Evolutionary conservation across 2,113 vertebrate genomes (phyloP).

Genomic region (Sorex araneus): DNA sequence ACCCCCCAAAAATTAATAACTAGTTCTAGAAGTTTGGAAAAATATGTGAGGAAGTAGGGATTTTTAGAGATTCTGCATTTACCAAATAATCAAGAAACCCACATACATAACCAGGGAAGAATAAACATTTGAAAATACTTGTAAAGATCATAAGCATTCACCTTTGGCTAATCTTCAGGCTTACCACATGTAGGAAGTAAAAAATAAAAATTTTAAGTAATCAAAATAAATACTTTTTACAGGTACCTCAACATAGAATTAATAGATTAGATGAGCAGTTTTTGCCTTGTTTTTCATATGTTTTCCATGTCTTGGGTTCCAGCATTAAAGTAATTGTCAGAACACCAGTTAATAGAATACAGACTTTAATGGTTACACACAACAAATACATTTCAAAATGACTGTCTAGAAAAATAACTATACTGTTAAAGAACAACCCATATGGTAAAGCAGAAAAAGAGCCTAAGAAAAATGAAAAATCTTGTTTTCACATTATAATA

Average conservation of each 20-base stretch:
- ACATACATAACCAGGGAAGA: not conserved
- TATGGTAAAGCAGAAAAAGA: too few relatives aligned
- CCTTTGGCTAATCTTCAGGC: not conserved
- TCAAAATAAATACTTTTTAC: not conserved
- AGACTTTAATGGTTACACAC: not conserved
- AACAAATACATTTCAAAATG: too few relatives aligned
- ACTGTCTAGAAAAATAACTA: too few relatives aligned
- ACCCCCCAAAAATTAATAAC: too few relatives aligned
- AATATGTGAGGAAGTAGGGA: not conserved
- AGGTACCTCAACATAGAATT: not conserved
- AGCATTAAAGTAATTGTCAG: conserved; percentile 39
- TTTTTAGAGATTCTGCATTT: conserved; percentile 28
- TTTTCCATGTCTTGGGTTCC: not conserved
- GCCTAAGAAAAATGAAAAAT: too few relatives aligned
- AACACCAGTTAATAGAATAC: conserved; percentile 25
- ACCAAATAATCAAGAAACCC: not conserved
- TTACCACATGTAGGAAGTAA: conserved; percentile 8
- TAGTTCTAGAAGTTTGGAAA: not conserved
- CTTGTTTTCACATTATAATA: too few relatives aligned
- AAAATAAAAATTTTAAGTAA: conserved; percentile 32
- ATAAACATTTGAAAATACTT: conserved; percentile 25
- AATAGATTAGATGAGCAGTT: not conserved
- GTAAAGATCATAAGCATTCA: conserved; percentile 38
- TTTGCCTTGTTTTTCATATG: not conserved
- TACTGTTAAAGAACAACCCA: too few relatives aligned